Evolutionary conservation across 2,888 invertebrate species (phyloP).

Genomic region (Mayetiola destructor): DNA sequence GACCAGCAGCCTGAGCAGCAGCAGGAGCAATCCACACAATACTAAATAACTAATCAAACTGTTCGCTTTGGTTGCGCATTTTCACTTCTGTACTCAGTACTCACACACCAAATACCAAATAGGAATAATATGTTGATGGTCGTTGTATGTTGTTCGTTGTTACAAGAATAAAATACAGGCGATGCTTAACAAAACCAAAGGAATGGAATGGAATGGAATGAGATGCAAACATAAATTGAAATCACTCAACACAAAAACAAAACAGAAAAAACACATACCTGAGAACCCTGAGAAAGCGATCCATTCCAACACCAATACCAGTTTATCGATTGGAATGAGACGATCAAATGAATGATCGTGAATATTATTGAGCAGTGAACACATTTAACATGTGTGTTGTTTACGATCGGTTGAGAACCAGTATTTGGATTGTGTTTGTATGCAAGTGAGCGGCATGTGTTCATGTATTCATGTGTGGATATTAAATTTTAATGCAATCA

Average conservation of each 20-base stretch:
- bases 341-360: background rate
- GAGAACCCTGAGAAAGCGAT: background rate
- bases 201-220: background rate
- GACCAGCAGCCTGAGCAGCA: constrained; percentile 8
- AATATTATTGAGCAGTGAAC: background rate
- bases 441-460: background rate
- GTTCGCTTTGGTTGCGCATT: background rate
- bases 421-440: background rate
- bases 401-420: background rate
- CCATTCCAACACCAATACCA: background rate
- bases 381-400: background rate
- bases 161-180: constrained; percentile 1
- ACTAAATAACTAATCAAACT: constrained; percentile 1
- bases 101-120: too few relatives aligned
- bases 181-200: background rate
- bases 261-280: background rate
- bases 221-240: background rate
- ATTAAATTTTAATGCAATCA: background rate
- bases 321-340: background rate
- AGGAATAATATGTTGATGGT: background rate
- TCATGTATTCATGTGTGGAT: background rate
- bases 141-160: too few relatives aligned
- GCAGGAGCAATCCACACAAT: background rate
- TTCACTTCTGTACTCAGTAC: constrained; percentile 5
- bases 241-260: background rate